phyloP scores from a whole-genome alignment of 2,113 vertebrate species.

The Octodon degus region DNA sequence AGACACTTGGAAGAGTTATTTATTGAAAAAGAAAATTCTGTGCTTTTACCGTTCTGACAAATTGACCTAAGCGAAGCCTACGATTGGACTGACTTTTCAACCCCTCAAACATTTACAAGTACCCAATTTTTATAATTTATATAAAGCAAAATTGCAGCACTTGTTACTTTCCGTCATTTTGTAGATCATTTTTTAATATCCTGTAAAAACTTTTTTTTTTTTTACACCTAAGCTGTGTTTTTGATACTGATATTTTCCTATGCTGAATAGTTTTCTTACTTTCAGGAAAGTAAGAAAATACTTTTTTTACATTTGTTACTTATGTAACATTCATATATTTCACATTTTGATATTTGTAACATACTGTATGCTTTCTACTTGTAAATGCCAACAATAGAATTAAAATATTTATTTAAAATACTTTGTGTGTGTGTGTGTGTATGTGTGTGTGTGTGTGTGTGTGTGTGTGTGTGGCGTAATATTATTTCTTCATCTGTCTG shows the following conservation, averaged over 20 bases:
- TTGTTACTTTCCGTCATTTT: constrained; percentile 88
- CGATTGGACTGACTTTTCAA: constrained; percentile 78
- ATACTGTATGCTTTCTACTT: constrained; percentile 99
- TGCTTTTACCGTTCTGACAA: constrained; percentile 82
- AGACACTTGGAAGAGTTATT: constrained; percentile 84
- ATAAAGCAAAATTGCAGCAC: constrained; percentile 88
- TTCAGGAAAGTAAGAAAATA: constrained; percentile 99
- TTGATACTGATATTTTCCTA: constrained; percentile 98
- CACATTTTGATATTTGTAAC: constrained; percentile 99
- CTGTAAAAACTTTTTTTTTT: constrained; percentile 91
- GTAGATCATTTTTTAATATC: constrained; percentile 91
- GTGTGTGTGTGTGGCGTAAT: background rate
- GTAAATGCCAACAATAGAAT: constrained; percentile 99
- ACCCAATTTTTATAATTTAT: constrained; percentile 85
- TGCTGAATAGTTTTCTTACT: constrained; percentile 97
- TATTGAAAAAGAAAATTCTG: constrained; percentile 87
- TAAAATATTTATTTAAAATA: constrained; percentile 99
- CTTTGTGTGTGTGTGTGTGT: constrained; percentile 28
- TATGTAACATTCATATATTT: constrained; percentile 99
- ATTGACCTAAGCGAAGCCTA: constrained; percentile 82
- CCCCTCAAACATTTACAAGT: constrained; percentile 74
- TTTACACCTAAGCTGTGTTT: constrained; percentile 96
- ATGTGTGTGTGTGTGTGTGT: background rate
- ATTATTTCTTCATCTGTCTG: background rate
- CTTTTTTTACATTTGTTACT: constrained; percentile 99